phyloP scores from a whole-genome alignment of 1,140 invertebrate genomes.

The Heterodera schachtii region DNA sequence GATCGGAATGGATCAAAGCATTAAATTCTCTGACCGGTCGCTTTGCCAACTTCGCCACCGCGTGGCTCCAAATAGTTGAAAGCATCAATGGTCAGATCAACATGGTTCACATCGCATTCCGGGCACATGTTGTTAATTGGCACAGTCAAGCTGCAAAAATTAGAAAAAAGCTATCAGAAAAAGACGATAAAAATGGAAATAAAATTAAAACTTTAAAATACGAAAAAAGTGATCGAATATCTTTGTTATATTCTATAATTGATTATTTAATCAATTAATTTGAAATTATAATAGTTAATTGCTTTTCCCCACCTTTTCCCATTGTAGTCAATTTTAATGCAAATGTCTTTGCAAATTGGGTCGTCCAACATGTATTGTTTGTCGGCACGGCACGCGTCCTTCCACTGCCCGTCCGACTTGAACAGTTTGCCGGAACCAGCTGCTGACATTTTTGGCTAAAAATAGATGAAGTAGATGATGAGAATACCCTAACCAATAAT shows the following conservation, averaged over 20 bases:
- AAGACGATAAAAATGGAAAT: background rate
- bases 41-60: constrained; percentile 28
- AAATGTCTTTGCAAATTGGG: constrained; percentile 42
- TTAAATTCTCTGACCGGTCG: constrained; percentile 2
- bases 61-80: constrained; percentile 33
- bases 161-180: too few relatives aligned
- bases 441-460: constrained; percentile 29
- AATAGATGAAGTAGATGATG: background rate
- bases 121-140: constrained; percentile 37
- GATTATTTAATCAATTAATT: background rate
- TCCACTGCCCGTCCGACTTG: constrained; percentile 27
- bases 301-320: constrained; percentile 27
- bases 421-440: constrained; percentile 31
- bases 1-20: background rate
- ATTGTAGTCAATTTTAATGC: constrained; percentile 43
- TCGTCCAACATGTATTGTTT: constrained; percentile 31
- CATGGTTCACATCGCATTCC: constrained; percentile 32
- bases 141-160: constrained; percentile 25
- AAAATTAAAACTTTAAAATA: background rate
- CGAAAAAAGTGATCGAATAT: background rate
- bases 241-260: too few relatives aligned
- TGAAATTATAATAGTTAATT: too few relatives aligned
- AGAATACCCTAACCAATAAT: too few relatives aligned
- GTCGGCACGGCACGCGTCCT: constrained; percentile 19
- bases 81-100: constrained; percentile 31